Percentiles rank a stretch among this genome's conserved stretches.
Evolutionary conservation across 2,797 vertebrate genomes (phyloP).

Genomic region (Epinephelus awoara): DNA sequence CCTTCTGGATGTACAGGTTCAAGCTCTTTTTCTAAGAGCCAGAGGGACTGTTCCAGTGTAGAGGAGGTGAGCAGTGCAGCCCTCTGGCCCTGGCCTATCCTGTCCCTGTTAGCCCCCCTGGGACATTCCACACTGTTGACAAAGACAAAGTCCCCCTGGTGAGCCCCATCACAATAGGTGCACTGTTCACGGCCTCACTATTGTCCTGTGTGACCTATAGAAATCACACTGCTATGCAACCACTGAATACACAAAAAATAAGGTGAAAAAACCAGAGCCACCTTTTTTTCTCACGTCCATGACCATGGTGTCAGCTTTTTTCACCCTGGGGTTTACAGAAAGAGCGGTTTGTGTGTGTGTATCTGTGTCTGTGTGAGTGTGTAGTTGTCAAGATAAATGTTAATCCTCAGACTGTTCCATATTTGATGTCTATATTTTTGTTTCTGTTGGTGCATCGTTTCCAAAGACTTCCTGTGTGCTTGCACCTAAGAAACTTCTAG

Average conservation of each 20-base stretch:
- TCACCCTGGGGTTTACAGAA: conserved; percentile 56
- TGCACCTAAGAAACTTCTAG: background rate
- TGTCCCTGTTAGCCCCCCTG: conserved; percentile 75
- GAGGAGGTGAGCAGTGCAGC: conserved; percentile 61
- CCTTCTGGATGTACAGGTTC: conserved; percentile 42
- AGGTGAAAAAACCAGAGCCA: conserved; percentile 85
- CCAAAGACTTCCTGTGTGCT: background rate
- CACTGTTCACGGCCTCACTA: conserved; percentile 84
- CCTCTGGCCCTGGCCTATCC: conserved; percentile 53
- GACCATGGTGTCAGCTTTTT: conserved; percentile 76
- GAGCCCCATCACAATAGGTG: conserved; percentile 88
- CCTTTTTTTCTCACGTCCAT: conserved; percentile 60
- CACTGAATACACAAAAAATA: conserved; percentile 78
- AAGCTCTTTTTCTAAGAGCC: conserved; percentile 49
- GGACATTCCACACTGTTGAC: conserved; percentile 87
- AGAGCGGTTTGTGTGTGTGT: conserved; percentile 25
- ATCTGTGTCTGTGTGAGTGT: conserved; percentile 4
- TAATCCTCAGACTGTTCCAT: background rate
- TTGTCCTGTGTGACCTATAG: conserved; percentile 88
- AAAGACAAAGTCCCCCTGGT: conserved; percentile 82
- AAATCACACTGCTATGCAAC: conserved; percentile 80
- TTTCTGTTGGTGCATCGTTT: background rate
- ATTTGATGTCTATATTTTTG: background rate
- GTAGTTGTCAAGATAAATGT: background rate
- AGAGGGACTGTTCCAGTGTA: conserved; percentile 72